These are phyloP conservation scores for Taeniopygia guttata DNA, from an alignment of 2,797 vertebrate species.

Conservation along the genomic window DNA sequence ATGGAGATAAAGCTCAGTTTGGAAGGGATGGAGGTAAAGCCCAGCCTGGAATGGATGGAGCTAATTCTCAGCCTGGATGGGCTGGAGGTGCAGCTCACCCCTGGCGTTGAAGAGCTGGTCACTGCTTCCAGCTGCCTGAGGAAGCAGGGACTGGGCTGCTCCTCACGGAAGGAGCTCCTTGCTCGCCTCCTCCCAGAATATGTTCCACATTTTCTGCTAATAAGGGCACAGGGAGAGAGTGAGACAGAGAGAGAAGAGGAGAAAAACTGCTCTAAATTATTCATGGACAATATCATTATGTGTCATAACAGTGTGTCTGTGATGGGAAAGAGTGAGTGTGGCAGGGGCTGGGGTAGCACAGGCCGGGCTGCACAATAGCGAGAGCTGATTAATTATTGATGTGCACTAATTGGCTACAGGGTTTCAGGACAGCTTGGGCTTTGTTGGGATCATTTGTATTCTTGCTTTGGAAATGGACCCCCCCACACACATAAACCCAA, in stretches of 20 bases:
- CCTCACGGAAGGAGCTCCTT: neutral
- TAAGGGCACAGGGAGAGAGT: conserved; percentile 65
- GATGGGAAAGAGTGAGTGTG: conserved; percentile 76
- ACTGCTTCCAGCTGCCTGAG: neutral
- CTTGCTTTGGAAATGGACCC: conserved; percentile 72
- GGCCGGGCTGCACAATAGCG: conserved; percentile 72
- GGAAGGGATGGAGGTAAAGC: too few relatives aligned
- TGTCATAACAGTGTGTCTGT: conserved; percentile 94
- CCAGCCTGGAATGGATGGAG: neutral
- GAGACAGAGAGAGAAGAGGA: conserved; percentile 46
- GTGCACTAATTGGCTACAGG: conserved; percentile 96
- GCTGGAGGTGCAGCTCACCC: neutral
- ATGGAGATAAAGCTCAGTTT: too few relatives aligned
- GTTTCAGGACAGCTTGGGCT: conserved; percentile 79
- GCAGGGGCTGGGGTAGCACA: conserved; percentile 68
- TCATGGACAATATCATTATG: conserved; percentile 96
- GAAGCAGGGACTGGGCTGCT: neutral
- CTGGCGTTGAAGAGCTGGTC: fast-evolving
- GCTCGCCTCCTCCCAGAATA: conserved; percentile 37
- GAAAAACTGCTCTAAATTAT: conserved; percentile 85
- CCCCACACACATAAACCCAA: conserved; percentile 17
- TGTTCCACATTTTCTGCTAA: conserved; percentile 71
- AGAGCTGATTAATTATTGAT: conserved; percentile 93
- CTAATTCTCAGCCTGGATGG: neutral
- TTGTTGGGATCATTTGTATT: conserved; percentile 79